Base-by-base conservation (phyloP, 2,113 vertebrate species). In the Rana temporaria region DNA sequence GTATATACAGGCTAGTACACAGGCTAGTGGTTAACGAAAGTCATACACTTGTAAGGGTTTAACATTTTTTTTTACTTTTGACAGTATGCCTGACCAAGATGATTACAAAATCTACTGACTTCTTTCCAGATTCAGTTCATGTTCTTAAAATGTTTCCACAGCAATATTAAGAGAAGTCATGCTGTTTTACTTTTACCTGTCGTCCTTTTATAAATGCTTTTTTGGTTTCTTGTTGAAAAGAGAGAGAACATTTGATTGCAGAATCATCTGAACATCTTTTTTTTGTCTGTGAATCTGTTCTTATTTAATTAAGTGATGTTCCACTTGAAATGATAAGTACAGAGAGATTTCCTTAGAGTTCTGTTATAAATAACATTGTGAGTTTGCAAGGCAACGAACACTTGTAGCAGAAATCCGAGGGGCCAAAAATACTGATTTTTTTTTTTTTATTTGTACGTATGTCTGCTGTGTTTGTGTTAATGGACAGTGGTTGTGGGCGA, bases 201-300 rank as follows among this genome's bases (percentile, higher is more conserved):
- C 77, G 22, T 65, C 15, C 53, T 66, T 57, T 42, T 68, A 14
- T 48, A 20, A 38, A 42, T n/a, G 26, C 18, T n/a, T 67, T 66
- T 66, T 66, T 78, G 62, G 62, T 66, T 66, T 78, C 26, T 16
- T 53, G 64, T 66, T 34, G 19, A 18, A 55, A 66, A 78, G 14
- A 1, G 22, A 78, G 42, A 78, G 63, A 78, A 78, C 75, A 78
- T 67, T 79, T 79, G 20, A 68, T 79, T 68, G 77, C 57, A 20
- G 26, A 59, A 66, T 78, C 3, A 32, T 4, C 30, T n/a, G 18
- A 38, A 14, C 26, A 42, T 67, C 64, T 67, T 78, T 67, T 78
- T 66, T 53, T 4, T 55, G 24, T 55, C 63, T 55, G 52, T 52
- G 67, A n/a, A 20, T 8, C 5, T 11, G 19, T 55, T 57, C 53